Evolutionary conservation across 1,140 invertebrate genomes (phyloP).

Genomic region (Anadara kagoshimensis): DNA sequence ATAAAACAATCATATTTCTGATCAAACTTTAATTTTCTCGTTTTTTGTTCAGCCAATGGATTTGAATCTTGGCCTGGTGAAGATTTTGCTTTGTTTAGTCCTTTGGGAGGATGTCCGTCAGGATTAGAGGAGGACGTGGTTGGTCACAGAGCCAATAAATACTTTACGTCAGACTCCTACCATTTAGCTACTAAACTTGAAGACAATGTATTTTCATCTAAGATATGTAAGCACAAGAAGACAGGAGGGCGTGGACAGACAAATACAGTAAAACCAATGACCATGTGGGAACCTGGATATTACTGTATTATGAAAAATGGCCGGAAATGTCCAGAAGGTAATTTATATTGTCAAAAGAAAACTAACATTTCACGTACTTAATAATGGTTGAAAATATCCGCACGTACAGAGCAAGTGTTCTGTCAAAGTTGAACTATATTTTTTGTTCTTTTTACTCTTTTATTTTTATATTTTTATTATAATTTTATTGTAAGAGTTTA

Average conservation of each 20-base stretch:
- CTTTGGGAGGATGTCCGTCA: constrained; percentile 18
- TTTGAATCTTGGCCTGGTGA: constrained; percentile 3
- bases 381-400: not conserved
- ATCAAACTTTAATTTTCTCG: too few relatives aligned
- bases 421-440: not conserved
- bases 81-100: constrained; percentile 23
- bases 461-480: not conserved
- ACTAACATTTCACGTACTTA: too few relatives aligned
- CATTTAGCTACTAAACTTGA: not conserved
- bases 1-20: too few relatives aligned
- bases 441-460: not conserved
- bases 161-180: not conserved
- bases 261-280: not conserved
- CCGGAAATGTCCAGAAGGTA: constrained; percentile 22
- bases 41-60: too few relatives aligned
- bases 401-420: too few relatives aligned
- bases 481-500: too few relatives aligned
- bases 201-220: not conserved
- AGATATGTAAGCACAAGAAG: constrained; percentile 18
- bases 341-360: not conserved
- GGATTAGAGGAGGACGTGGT: constrained; percentile 17
- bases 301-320: constrained; percentile 23
- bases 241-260: too few relatives aligned
- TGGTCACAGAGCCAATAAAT: not conserved
- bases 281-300: constrained; percentile 26